Evolutionary conservation across 2,888 invertebrate species (phyloP).

Genomic region (Pristionchus mayeri): DNA sequence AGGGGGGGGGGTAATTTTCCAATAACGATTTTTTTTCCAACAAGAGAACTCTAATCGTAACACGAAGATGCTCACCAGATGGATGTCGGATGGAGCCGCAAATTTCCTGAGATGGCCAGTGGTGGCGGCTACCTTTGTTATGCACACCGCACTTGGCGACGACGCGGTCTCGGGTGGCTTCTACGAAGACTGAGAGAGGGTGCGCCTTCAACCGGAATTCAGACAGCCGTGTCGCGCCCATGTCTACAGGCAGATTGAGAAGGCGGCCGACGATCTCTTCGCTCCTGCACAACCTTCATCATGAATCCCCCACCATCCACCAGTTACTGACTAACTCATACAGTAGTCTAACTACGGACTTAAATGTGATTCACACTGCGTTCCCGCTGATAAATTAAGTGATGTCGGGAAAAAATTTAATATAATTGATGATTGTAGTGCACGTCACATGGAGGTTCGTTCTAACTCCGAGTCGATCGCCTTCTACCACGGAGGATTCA

Average conservation of each 20-base stretch:
- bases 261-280: constrained; percentile 8
- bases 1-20: too few relatives aligned
- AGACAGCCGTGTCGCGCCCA: not conserved
- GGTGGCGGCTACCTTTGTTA: constrained; percentile 55
- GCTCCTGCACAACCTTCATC: not conserved
- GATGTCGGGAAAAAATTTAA: too few relatives aligned
- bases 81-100: not conserved
- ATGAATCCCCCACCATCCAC: not conserved
- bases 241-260: constrained; percentile 9
- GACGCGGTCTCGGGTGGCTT: constrained; percentile 54
- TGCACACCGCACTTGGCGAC: constrained; percentile 56
- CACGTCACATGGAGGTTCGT: constrained; percentile 74
- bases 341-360: too few relatives aligned
- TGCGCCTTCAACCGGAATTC: not conserved
- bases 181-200: constrained; percentile 57
- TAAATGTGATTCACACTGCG: too few relatives aligned
- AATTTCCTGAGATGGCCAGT: constrained; percentile 52
- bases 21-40: too few relatives aligned
- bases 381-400: too few relatives aligned
- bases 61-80: constrained; percentile 53
- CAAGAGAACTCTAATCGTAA: too few relatives aligned
- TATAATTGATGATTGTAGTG: constrained; percentile 54
- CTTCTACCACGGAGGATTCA: constrained; percentile 72
- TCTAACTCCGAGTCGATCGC: constrained; percentile 73
- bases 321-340: too few relatives aligned